Base-by-base conservation (phyloP, 2,888 invertebrate genomes). In the Nemoura dubitans region DNA sequence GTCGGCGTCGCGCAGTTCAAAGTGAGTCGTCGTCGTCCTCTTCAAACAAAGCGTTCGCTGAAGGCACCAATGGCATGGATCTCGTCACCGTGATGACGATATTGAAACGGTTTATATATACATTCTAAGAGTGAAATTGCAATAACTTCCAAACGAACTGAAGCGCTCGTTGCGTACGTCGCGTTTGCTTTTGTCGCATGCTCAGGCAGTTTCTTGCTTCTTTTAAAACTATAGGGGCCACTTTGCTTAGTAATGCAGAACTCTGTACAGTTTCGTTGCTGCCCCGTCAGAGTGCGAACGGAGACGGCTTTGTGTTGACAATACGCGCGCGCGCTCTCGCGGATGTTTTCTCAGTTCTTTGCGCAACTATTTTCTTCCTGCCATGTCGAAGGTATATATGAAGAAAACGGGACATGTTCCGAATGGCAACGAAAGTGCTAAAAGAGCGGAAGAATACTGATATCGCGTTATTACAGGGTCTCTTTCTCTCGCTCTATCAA, bases 61-160 rank as follows among this genome's bases (percentile, higher is more conserved):
- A 59, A 1, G 59, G 59, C 59, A 21, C 14, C 16, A 14, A 21
- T 3, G 59, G 1, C 21, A n/a, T n/a, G n/a, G 59, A 59, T 2
- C 16, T 59, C 59, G 59, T 59, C 59, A 59, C 36, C 36, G 36
- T 3, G 36, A 10, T 1, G 59, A 21, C 21, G 59, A 59, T 59
- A 59, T 59, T 59, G 59, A 59, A 59, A 59, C 59, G 59, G 59
- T 59, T 59, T 59, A 36, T 36, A 36, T n/a, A n/a, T n/a, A n/a
- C n/a, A n/a, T n/a, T n/a, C 25, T 21, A 28, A 14, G 78, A 78
- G 28, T 6, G 28, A 78, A 28, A 78, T 78, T 78, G 78, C 78
- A 78, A 78, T 78, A 78, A 78, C 78, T 78, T 28, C 28, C 27
- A 78, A 28, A 27, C 25, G 78, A 78, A 78, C 25, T 78, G 26